These are phyloP conservation scores for Orthonevra nobilis DNA, from an alignment of 2,888 invertebrate genomes.

Conservation along the genomic window DNA sequence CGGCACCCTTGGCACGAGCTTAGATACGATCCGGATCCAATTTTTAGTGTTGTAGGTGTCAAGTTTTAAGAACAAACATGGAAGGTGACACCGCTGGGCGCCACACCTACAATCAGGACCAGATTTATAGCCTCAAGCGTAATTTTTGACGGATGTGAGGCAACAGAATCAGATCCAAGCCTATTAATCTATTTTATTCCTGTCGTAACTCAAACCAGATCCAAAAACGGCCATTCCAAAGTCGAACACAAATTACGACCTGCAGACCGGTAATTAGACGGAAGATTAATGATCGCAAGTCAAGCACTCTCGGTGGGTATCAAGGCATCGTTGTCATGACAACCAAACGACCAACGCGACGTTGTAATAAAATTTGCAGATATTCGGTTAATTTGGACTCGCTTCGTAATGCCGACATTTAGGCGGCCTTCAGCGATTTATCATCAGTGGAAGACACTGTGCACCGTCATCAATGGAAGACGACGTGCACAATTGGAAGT, in stretches of 20 bases:
- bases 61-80: slow-evolving; percentile 12
- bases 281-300: slow-evolving; percentile 55
- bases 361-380: slow-evolving; percentile 14
- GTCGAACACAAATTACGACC: slow-evolving; percentile 10
- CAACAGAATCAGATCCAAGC: slow-evolving; percentile 14
- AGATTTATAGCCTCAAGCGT: neutral
- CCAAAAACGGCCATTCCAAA: neutral
- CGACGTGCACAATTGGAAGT: neutral
- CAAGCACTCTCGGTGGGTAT: slow-evolving; percentile 35
- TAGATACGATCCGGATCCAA: neutral
- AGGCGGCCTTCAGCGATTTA: slow-evolving; percentile 24
- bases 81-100: slow-evolving; percentile 17
- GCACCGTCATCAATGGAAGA: neutral
- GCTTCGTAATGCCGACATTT: slow-evolving; percentile 37
- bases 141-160: slow-evolving; percentile 9
- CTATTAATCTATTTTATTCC: neutral
- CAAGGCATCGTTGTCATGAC: slow-evolving; percentile 12
- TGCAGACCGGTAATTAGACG: slow-evolving; percentile 44
- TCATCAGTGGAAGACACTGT: slow-evolving; percentile 1
- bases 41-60: no score
- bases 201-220: neutral
- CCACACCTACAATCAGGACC: slow-evolving; percentile 32
- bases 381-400: slow-evolving; percentile 13
- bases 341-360: no score
- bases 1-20: slow-evolving; percentile 16